Base-by-base conservation (phyloP, 1,140 invertebrate species). In the Sycophila sp. region DNA sequence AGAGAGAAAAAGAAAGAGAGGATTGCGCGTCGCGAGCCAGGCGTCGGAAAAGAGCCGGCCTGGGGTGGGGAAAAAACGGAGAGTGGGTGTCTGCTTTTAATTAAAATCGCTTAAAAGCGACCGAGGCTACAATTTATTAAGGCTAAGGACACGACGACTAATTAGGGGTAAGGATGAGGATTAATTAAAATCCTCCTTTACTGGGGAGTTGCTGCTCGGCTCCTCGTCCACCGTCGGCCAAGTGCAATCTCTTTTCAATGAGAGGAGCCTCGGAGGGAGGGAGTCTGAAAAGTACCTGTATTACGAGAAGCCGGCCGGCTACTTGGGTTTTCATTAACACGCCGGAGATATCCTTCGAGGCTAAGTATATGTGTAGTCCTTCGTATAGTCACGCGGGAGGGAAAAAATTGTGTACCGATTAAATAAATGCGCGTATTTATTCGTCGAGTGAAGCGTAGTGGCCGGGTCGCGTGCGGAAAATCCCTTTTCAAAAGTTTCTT, bases 91-190 rank as follows among this genome's bases (percentile, higher is more conserved):
- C 42, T 66, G 63, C 45, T 79, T 82, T 81, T 81, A 82, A 82
- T 82, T 82, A 82, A 82, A 82, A 79, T 82, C 80, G 77, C 80
- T 81, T 77, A 76, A 78, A 80, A 73, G 73, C 66, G 73, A 64
- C 63, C 51, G 40, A 38, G 51, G 28, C 40, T 71, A 71, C 55
- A 66, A 71, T 71, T 71, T 71, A 71, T 71, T 66, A 60, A 49
- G 62, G 63, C 56, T 71, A 71, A 71, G 63, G 69, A 71, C 63
- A 66, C 36, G 63, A 47, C 34, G 69, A 71, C 69, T 71, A 71
- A 71, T 71, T 71, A 71, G 63, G 69, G 42, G 53, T 55, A 65
- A 72, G 73, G 74, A 70, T 72, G 69, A 73, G 71, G 66, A 77
- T 77, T 75, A 73, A 76, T 76, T 76, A 77, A 67, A 75, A 71